phyloP scores from a whole-genome alignment of 2,888 invertebrate genomes.

The Sepiola atlantica region DNA sequence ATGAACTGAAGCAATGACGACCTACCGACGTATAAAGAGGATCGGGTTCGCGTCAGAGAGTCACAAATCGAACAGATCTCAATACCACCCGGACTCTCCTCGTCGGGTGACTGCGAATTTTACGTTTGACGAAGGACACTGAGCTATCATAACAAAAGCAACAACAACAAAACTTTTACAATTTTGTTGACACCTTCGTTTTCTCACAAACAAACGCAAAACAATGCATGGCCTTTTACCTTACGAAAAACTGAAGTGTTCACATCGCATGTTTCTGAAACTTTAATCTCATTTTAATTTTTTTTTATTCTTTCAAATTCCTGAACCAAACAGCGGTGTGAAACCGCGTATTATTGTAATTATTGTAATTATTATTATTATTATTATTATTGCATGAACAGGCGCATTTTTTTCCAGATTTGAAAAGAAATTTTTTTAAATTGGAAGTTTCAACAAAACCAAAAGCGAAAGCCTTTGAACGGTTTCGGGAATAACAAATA shows the following conservation, averaged over 20 bases:
- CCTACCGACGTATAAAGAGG: background rate
- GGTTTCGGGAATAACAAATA: background rate
- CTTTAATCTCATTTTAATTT: too few species aligned
- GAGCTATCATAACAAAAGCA: too few species aligned
- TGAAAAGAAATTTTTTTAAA: background rate
- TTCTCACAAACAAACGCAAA: background rate
- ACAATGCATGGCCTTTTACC: background rate
- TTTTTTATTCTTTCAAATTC: background rate
- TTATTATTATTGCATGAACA: too few species aligned
- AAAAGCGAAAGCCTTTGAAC: background rate
- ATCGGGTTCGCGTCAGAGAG: background rate
- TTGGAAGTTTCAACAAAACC: too few species aligned
- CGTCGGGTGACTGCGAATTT: background rate
- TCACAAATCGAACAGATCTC: background rate
- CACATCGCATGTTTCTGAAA: too few species aligned
- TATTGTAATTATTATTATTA: too few species aligned
- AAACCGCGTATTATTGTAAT: background rate
- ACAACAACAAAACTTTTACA: too few species aligned
- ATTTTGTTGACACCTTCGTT: background rate
- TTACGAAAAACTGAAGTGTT: background rate
- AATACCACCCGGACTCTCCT: background rate
- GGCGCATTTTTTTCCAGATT: background rate
- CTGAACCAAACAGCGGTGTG: background rate
- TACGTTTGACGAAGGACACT: background rate
- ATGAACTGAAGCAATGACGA: background rate